Evolutionary conservation across 2,113 vertebrate genomes (phyloP).

Genomic region (Peromyscus maniculatus): DNA sequence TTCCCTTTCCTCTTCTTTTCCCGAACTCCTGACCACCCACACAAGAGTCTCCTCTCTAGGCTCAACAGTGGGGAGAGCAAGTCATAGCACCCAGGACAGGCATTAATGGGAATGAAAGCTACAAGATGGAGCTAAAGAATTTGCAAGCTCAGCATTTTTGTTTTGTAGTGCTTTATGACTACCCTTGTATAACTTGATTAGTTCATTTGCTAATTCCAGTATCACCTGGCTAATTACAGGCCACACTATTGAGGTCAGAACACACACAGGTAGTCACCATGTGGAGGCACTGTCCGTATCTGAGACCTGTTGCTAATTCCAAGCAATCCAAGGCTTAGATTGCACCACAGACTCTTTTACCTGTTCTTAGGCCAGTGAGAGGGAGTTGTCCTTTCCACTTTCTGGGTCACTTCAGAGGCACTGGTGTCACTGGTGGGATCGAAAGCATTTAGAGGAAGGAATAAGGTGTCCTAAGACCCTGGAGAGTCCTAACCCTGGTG

Average conservation of each 20-base stretch:
- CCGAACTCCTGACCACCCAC: slow-evolving; percentile 13
- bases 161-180: slow-evolving; percentile 63
- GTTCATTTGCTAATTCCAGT: slow-evolving; percentile 61
- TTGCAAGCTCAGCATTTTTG: slow-evolving; percentile 58
- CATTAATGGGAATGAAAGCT: slow-evolving; percentile 15
- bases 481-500: not conserved
- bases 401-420: not conserved
- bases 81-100: not conserved
- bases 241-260: slow-evolving; percentile 70
- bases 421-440: not conserved
- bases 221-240: slow-evolving; percentile 72
- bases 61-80: not conserved
- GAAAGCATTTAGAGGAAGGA: not conserved
- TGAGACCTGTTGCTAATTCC: slow-evolving; percentile 29
- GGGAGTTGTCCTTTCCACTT: not conserved
- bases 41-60: not conserved
- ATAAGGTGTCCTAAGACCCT: not conserved
- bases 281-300: not conserved
- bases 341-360: not conserved
- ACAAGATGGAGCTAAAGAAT: slow-evolving; percentile 60
- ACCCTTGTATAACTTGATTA: slow-evolving; percentile 65
- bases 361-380: not conserved
- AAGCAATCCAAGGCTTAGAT: not conserved
- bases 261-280: slow-evolving; percentile 22
- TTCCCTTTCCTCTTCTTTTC: not conserved